A percentile compares a stretch with the other conserved stretches of the same genome.
These are phyloP conservation scores for Porphyrio hochstetteri DNA, from an alignment of 2,113 vertebrate genomes.

Conservation along the genomic window DNA sequence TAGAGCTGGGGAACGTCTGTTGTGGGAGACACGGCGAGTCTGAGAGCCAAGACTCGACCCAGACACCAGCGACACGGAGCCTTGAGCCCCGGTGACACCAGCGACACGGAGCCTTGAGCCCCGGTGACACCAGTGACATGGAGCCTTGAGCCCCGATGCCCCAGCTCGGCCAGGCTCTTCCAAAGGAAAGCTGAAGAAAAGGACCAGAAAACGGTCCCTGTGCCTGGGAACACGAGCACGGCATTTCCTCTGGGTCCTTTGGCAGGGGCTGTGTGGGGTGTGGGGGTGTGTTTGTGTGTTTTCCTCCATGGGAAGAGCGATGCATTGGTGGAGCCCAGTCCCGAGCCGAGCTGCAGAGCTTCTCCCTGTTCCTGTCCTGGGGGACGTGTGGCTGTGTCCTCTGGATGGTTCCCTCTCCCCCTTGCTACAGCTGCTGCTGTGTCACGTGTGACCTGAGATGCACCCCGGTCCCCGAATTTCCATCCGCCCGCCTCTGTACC, in stretches of 20 bases:
- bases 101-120: background rate
- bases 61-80: background rate
- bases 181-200: background rate
- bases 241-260: background rate
- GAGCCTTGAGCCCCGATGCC: rapidly evolving
- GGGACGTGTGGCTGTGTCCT: background rate
- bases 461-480: background rate
- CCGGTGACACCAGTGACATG: no score
- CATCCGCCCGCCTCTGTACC: rapidly evolving
- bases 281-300: background rate
- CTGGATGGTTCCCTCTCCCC: rapidly evolving
- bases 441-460: background rate
- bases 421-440: background rate
- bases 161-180: background rate
- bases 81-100: rapidly evolving
- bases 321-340: background rate
- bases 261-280: rapidly evolving
- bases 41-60: background rate
- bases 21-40: background rate
- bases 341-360: background rate
- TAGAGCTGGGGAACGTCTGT: background rate
- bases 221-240: rapidly evolving
- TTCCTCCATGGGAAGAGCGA: background rate
- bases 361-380: background rate
- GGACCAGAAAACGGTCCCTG: background rate